Conservation (phyloP, 92 coral and sea anemone genomes). For the Diadumene lineata region DNA sequence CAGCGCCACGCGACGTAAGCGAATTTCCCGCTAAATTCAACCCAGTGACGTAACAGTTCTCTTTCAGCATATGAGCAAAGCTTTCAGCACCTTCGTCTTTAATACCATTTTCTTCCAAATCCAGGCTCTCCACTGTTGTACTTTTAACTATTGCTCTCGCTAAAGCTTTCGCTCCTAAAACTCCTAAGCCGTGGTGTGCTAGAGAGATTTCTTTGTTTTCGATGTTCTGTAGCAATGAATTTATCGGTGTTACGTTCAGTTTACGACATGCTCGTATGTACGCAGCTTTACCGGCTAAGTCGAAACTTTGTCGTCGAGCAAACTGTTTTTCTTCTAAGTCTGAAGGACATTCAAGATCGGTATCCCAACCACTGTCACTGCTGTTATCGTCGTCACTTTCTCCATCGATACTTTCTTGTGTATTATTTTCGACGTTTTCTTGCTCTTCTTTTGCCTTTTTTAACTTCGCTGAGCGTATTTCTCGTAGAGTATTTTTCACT, state of each 20-base stretch:
- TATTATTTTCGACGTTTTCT: not conserved
- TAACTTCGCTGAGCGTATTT: conserved; percentile 1
- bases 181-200: conserved; percentile 73
- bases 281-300: conserved; percentile 51
- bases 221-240: conserved; percentile 55
- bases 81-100: conserved; percentile 67
- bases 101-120: conserved; percentile 61
- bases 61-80: conserved; percentile 59
- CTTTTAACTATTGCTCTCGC: conserved; percentile 58
- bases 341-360: conserved; percentile 57
- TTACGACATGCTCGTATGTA: conserved; percentile 51
- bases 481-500: conserved; percentile 12
- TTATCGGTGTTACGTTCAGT: conserved; percentile 50
- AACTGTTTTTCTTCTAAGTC: conserved; percentile 27
- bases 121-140: conserved; percentile 62
- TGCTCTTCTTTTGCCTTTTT: not conserved
- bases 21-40: conserved; percentile 63
- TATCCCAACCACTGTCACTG: conserved; percentile 63
- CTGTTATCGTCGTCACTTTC: conserved; percentile 35
- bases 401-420: too few species aligned
- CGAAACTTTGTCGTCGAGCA: conserved; percentile 42
- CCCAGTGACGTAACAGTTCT: conserved; percentile 62
- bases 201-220: conserved; percentile 48
- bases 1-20: conserved; percentile 63
- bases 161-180: conserved; percentile 62